A percentile compares a stretch with the other conserved stretches of the same genome.
Evolutionary conservation across 1,140 invertebrate genomes (phyloP).

Genomic region (Neodiprion virginianus): DNA sequence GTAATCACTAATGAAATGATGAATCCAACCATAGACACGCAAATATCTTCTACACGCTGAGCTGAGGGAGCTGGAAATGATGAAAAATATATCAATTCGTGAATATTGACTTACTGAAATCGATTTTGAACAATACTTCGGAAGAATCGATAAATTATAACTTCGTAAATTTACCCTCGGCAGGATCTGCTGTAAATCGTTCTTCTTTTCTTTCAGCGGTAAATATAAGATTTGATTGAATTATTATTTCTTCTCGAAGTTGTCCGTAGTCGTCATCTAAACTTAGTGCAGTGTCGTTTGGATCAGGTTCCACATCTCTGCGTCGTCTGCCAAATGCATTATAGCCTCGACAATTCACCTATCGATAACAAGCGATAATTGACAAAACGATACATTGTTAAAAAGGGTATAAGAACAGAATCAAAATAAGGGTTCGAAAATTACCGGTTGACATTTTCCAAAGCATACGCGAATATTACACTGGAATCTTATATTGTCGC

Average conservation of each 20-base stretch:
- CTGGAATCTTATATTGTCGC: slow-evolving; percentile 94
- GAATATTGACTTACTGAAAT: background rate
- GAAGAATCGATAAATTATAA: background rate
- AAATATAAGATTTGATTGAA: slow-evolving; percentile 89
- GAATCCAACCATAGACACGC: slow-evolving; percentile 91
- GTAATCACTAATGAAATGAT: slow-evolving; percentile 92
- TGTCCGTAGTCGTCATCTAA: slow-evolving; percentile 72
- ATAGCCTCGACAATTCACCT: slow-evolving; percentile 90
- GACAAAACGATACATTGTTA: background rate
- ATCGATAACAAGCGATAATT: slow-evolving; percentile 19
- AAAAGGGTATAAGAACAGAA: background rate
- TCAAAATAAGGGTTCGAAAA: slow-evolving; percentile 40
- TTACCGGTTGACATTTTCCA: slow-evolving; percentile 91
- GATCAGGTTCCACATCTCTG: slow-evolving; percentile 70
- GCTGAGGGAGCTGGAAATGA: slow-evolving; percentile 67
- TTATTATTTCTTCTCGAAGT: slow-evolving; percentile 90
- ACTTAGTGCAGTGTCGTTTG: slow-evolving; percentile 66
- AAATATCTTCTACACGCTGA: slow-evolving; percentile 83
- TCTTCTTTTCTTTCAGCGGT: slow-evolving; percentile 84
- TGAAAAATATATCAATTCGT: slow-evolving; percentile 13
- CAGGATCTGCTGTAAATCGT: slow-evolving; percentile 66
- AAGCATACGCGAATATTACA: slow-evolving; percentile 96
- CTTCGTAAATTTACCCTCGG: slow-evolving; percentile 67
- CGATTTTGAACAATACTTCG: background rate
- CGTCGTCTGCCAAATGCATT: slow-evolving; percentile 86